Base-by-base conservation (phyloP, 35 echinoderm and acorn worm genomes). In the Chiridota heheva region DNA sequence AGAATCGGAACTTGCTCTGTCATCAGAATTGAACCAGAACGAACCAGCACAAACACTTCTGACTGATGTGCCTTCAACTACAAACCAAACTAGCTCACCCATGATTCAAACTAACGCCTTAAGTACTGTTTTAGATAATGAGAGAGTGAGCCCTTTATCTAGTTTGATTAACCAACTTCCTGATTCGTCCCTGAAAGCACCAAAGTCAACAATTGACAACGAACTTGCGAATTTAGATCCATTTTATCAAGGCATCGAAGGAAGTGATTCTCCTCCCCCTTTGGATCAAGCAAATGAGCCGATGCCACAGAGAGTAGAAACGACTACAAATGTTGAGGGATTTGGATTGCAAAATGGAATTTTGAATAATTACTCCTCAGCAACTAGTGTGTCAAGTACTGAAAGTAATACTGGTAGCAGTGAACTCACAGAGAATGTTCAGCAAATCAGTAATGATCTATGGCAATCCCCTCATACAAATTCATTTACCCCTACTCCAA, bases 161-260 rank as follows among this genome's bases (percentile, higher is more conserved):
- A 93, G 88, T 49, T 49, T 88, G 24, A 70, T 93, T 4, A 66
- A 84, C 73, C 78, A 88, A 45, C 78, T 83, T 51, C 63, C 67
- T 41, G 56, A 44, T 70, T 18, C 60, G 1, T 44, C 36, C 1
- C 29, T 71, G 24, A 46, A 69, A 34, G 25, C 61, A n/a, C 33
- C 32, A 67, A 40, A n/a, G 7, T 40, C 36, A 40, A 56, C 32
- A 28, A 47, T 30, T 10, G 49, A 62, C 51, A 96, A 96, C 78
- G 92, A 96, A 66, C 77, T 96, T 36, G 76, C 87, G 24, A 81
- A 78, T 40, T 63, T 96, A 40, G 92, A 96, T 58, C 92, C 92
- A 8, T 96, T 86, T 63, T 90, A 86, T 58, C 75, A 78, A 42
- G 58, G 53, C 5, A 58, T 8, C n/a, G 51, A 78, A 20, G 34